These are phyloP conservation scores for Enteromius fasciolatus DNA, from an alignment of 2,797 vertebrate species.

Conservation along the genomic window DNA sequence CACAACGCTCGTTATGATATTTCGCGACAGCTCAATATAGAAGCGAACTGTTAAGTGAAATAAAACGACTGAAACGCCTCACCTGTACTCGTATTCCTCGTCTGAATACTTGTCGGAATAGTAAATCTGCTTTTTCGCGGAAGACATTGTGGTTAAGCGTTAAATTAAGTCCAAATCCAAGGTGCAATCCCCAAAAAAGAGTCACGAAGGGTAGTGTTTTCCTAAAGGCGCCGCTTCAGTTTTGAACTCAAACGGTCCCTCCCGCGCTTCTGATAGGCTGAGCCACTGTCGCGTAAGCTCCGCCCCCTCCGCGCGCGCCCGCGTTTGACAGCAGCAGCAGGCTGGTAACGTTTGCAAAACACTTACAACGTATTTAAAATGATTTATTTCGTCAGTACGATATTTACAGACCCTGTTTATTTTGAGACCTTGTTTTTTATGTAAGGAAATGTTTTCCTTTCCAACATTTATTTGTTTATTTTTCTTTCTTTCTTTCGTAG, in stretches of 20 bases:
- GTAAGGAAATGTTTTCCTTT: background rate
- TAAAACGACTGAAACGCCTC: constrained; percentile 2
- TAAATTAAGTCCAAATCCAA: background rate
- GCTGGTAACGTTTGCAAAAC: background rate
- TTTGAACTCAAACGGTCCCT: constrained; percentile 77
- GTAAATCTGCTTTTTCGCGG: constrained; percentile 78
- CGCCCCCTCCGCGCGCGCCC: background rate
- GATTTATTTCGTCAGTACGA: background rate
- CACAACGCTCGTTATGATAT: background rate
- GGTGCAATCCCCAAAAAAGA: background rate
- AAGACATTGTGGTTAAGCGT: constrained; percentile 66
- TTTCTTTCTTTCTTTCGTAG: no score
- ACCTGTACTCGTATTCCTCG: constrained; percentile 84
- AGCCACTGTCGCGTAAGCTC: constrained; percentile 25
- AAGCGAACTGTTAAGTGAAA: background rate
- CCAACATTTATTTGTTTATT: background rate
- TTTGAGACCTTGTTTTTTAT: background rate
- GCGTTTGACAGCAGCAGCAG: background rate
- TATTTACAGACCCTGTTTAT: background rate
- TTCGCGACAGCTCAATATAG: background rate
- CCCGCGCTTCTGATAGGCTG: constrained; percentile 65
- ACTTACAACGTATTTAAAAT: background rate
- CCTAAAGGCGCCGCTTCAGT: constrained; percentile 38
- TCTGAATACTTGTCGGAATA: constrained; percentile 84
- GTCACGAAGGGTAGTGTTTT: background rate